Evolutionary conservation across 2,797 vertebrate species (phyloP), one percentile per base, ranked within the genome.

Genomic region (Phrynocephalus forsythii): DNA sequence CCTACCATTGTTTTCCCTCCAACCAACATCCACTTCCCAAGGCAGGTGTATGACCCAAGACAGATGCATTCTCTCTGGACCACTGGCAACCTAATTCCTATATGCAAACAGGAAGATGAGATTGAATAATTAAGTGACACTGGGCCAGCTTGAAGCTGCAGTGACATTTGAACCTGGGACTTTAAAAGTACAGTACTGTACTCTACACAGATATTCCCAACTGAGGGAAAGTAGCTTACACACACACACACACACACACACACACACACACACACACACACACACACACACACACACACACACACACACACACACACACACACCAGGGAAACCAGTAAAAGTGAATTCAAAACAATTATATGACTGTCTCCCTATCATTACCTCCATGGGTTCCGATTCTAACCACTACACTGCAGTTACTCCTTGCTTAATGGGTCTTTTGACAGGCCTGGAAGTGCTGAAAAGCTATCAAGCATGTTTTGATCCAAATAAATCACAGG

Each of bases 401-500:
- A 56, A 4, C 44, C 67, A 71, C 15, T 18, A 38, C 18, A 63
- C 26, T 5, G 66, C n/a, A 69, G 26, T 50, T 6, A 24, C 30
- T 72, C 24, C 20, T 63, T 69, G 66, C 13, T 72, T 72, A 71
- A 60, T 38, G 24, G 33, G n/a, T 33, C 66, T 3, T 56, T 13
- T 38, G 79, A 89, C 20, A 90, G 82, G 90, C 81, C 80, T 86
- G 38, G 81, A 87, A 78, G 50, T 79, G 20, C 30, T 0, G 0
- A 91, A 38, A 79, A 73, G 44, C 75, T 50, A 77, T 76, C 60
- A 91, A 75, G 83, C 28, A 72, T 24, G 85, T 82, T 75, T 71
- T 80, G 79, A 83, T 71, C 90, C 87, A 90, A 87, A 66, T 33
- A 79, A 66, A 66, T 79, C 78, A 89, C 80, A 91, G 85, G 72